Evolutionary conservation across 2,888 invertebrate genomes (phyloP), one percentile per base, ranked within the genome.

Genomic region (Parelbella ahira): DNA sequence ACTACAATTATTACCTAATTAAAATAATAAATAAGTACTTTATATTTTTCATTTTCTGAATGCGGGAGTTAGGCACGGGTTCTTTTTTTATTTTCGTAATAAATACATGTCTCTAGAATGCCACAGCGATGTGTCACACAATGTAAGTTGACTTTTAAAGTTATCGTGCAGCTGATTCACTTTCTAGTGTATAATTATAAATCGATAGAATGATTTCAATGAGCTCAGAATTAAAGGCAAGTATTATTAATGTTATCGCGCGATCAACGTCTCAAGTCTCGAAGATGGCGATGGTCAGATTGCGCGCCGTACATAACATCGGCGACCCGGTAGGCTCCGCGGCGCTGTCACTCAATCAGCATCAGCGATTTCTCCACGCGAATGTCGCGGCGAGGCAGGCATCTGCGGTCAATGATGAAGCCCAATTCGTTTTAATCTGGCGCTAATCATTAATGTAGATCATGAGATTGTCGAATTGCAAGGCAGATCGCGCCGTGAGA

Each of bases 381-480:
- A 80, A 78, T 76, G 77, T 81, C 77, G 79, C 74, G 79, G 72
- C 68, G 60, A 67, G 60, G 68, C 72, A 62, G 65, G 66, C 67
- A 63, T 65, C 53, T 61, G 60, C 64, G 56, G 57, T 58, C 58
- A 66, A 64, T 65, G 62, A 59, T 58, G 57, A 59, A 75, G 63
- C 70, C 77, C 64, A 77, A 79, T 83, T 82, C 68, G 63, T 59
- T 70, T 64, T 73, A 78, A 86, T 78, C 78, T 76, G 79, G 73
- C 63, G 68, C 80, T 77, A 84, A 87, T 86, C 84, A 76, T 66
- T 71, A 73, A 83, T 82, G 78, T 86, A 76, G 87, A 82, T 77
- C 81, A 77, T 65, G 67, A 80, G 78, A 83, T 80, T 70, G 75
- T 68, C 73, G 73, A 74, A 73, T 71, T 67, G 73, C 68, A 57